Percentiles rank a stretch among this genome's conserved stretches.
Conservation (phyloP, 2,113 vertebrate species). For the Cephalopterus ornatus region DNA sequence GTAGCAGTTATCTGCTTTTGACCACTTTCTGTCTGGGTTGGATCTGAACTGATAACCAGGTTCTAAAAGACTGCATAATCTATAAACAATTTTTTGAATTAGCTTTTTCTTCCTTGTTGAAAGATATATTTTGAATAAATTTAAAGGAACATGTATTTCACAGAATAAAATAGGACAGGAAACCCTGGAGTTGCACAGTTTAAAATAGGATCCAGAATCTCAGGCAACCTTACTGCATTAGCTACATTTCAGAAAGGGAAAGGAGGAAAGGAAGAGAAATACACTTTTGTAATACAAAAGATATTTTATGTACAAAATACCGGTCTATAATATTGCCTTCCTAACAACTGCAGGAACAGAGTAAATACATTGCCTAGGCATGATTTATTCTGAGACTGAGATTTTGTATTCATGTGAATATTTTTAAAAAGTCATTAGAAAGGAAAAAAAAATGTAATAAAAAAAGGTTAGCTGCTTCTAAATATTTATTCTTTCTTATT, state of each 20-base stretch:
- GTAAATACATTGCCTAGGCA: background rate
- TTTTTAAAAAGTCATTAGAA: background rate
- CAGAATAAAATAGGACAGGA: background rate
- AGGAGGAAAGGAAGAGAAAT: background rate
- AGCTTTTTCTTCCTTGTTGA: background rate
- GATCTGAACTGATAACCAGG: background rate
- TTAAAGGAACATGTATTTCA: background rate
- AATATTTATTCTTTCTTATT: background rate
- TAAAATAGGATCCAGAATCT: background rate
- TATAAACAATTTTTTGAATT: background rate
- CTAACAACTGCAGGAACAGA: background rate
- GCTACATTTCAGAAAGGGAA: background rate
- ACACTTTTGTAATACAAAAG: background rate
- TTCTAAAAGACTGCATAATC: background rate
- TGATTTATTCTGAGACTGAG: background rate
- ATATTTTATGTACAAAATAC: background rate
- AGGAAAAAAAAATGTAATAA: background rate
- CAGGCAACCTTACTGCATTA: accelerated
- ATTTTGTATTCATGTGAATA: background rate
- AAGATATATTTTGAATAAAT: background rate
- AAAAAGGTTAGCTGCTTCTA: background rate
- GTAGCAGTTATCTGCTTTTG: background rate
- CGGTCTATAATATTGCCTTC: background rate
- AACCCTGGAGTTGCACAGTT: background rate
- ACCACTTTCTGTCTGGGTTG: background rate